Percentiles rank a stretch among this genome's conserved stretches.
Evolutionary conservation across 2,888 invertebrate species (phyloP).

Genomic region (Melanostoma scalare): DNA sequence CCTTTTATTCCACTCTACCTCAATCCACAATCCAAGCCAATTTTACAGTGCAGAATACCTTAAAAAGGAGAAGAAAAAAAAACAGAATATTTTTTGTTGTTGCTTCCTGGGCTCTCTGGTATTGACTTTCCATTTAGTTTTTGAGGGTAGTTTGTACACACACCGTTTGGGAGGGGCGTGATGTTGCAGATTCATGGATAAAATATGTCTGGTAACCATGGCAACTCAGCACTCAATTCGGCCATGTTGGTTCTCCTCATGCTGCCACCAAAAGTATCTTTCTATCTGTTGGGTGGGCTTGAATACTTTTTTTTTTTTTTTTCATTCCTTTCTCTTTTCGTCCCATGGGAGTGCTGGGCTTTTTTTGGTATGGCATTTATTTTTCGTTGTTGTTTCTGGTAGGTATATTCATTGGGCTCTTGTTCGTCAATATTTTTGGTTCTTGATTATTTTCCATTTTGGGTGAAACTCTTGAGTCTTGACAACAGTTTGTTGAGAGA

Average conservation of each 20-base stretch:
- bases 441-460: constrained; percentile 59
- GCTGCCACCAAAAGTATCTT: constrained; percentile 52
- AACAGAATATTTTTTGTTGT: constrained; percentile 8
- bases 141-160: constrained; percentile 58
- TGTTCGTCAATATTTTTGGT: constrained; percentile 51
- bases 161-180: constrained; percentile 62
- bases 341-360: constrained; percentile 45
- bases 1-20: constrained; percentile 56
- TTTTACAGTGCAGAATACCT: constrained; percentile 20
- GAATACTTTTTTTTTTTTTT: constrained; percentile 26
- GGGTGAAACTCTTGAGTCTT: constrained; percentile 57
- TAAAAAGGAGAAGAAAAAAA: neutral
- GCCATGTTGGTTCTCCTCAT: constrained; percentile 63
- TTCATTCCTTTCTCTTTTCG: constrained; percentile 39
- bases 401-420: constrained; percentile 43
- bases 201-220: constrained; percentile 71
- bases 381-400: constrained; percentile 17
- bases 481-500: constrained; percentile 23
- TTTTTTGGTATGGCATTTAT: neutral
- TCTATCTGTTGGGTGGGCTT: constrained; percentile 48
- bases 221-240: constrained; percentile 65
- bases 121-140: constrained; percentile 67
- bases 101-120: constrained; percentile 54
- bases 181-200: constrained; percentile 65
- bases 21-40: constrained; percentile 38